Percentiles rank a stretch among this genome's conserved stretches.
Evolutionary conservation across 2,888 invertebrate species (phyloP).

Genomic region (Lysandra bellargus): DNA sequence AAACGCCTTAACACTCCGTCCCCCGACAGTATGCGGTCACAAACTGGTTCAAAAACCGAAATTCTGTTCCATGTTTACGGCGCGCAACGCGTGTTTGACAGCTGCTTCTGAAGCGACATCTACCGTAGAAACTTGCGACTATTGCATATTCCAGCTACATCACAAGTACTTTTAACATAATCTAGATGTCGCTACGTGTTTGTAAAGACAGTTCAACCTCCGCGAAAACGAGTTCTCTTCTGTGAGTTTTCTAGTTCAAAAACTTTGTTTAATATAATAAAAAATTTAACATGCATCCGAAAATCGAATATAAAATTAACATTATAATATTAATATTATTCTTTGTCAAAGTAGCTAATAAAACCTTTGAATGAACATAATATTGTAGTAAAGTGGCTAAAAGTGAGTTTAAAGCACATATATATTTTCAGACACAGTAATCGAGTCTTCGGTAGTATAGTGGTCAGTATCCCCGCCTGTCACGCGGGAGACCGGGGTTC

Average conservation of each 20-base stretch:
- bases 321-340: too few relatives aligned
- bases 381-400: too few relatives aligned
- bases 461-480: conserved; percentile 82
- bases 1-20: conserved; percentile 57
- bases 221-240: too few relatives aligned
- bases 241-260: too few relatives aligned
- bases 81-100: conserved; percentile 34
- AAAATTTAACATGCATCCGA: too few relatives aligned
- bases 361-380: too few relatives aligned
- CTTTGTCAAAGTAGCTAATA: too few relatives aligned
- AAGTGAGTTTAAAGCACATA: too few relatives aligned
- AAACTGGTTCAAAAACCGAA: conserved; percentile 62
- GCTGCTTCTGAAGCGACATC: neutral
- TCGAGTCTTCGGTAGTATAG: conserved; percentile 77
- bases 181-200: neutral
- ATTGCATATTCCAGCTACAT: neutral
- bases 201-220: too few relatives aligned
- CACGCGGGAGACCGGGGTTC: conserved; percentile 82
- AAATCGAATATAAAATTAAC: too few relatives aligned
- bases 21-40: conserved; percentile 52
- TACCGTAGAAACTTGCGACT: neutral
- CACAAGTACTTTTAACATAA: neutral
- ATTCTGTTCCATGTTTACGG: conserved; percentile 30
- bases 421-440: too few relatives aligned
- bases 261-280: too few relatives aligned